phyloP scores from a whole-genome alignment of 1,140 invertebrate genomes.

The Drosophila sechellia region DNA sequence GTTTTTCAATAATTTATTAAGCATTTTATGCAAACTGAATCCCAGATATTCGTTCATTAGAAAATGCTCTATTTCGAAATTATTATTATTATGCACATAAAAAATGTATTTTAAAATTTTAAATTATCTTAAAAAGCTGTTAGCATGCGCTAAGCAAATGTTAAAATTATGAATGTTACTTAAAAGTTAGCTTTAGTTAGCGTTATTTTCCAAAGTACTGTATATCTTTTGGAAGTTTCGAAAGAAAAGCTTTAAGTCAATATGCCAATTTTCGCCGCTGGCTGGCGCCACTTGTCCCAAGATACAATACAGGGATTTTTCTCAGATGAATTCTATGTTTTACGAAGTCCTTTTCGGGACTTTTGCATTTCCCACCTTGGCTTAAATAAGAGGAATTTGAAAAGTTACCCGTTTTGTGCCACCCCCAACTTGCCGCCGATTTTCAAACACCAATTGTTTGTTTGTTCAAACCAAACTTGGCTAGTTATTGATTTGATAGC shows the following conservation, averaged over 20 bases:
- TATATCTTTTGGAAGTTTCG: not conserved
- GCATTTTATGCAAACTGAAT: too few species aligned
- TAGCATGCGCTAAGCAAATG: not conserved
- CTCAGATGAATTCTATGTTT: not conserved
- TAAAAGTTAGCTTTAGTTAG: not conserved
- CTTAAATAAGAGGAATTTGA: not conserved
- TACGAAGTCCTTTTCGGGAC: not conserved
- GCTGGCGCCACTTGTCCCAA: conserved; percentile 22
- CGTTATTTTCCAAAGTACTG: not conserved
- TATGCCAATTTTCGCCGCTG: not conserved
- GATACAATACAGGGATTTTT: not conserved
- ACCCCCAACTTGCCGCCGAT: not conserved
- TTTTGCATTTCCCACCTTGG: not conserved
- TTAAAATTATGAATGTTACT: not conserved
- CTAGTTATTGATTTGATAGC: conserved; percentile 37
- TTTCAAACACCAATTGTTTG: conserved; percentile 9
- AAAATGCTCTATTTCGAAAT: too few species aligned
- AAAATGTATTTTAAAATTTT: too few species aligned
- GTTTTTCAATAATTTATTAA: too few species aligned
- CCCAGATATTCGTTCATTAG: too few species aligned
- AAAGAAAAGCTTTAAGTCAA: not conserved
- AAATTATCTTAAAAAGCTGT: too few species aligned
- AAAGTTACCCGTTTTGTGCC: not conserved
- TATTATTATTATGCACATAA: too few species aligned
- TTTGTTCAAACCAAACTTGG: conserved; percentile 15